Evolutionary conservation across 2,113 vertebrate species (phyloP), one percentile per base, ranked within the genome.

Genomic region (Cyrtonyx montezumae): DNA sequence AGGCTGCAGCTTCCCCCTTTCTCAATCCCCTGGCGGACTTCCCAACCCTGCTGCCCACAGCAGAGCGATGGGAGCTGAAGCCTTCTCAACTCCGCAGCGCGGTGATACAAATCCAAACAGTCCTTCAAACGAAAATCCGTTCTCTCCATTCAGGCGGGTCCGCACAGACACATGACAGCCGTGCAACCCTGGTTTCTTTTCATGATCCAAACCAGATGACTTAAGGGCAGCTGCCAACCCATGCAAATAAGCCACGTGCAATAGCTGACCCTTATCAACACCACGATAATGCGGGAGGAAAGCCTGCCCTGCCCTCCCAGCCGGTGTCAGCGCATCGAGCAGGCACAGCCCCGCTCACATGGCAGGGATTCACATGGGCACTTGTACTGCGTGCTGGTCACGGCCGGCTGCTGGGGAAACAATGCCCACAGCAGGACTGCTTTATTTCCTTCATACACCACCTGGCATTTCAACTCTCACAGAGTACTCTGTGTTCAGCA

Each of bases 371-470:
- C 91, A n/a, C 91, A 78, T 13, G 91, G 81, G 8, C 76, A 7
- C 91, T 70, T 70, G 40, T 18, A 18, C 11, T 4, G 15, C 25
- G 69, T 8, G 96, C 95, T 79, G 94, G 96, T 69, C 30, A 26
- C 0, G 49, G 95, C 96, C 8, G 68, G 93, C 93, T 86, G 91
- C 95, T 36, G 90, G 87, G 85, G 96, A 30, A 97, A 89, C 88
- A 75, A 75, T 49, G 96, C 96, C 96, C 88, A 79, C 49, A 88
- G 94, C 94, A 18, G 69, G 66, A 13, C 66, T 18, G 22, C 88
- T 96, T 90, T 95, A 94, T 87, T 97, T 96, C 94, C 93, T 90
- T 87, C 67, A 90, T 66, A 63, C 88, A 94, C 86, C 94, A 95
- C 89, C 96, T 96, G 97, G 90, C 90, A 84, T 63, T 90, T 85